Base-by-base conservation (phyloP, 2,888 invertebrate species). In the Meloe dianella region DNA sequence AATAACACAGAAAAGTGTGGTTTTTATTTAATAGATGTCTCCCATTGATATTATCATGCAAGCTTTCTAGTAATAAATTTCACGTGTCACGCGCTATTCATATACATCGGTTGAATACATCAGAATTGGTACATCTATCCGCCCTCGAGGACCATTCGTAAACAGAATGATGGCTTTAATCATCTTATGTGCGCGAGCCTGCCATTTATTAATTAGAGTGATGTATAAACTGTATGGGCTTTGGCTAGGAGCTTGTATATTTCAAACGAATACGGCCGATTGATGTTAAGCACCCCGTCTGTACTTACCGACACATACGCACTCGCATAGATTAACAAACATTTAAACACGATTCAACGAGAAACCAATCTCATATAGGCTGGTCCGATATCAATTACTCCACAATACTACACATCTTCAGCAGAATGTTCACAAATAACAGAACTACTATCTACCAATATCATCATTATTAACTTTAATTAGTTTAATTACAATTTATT, bases 161-260 rank as follows among this genome's bases (percentile, higher is more conserved):
- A 74, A 74, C 74, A 73, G 72, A 76, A 70, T 76, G 75, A 74
- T 75, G 71, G 75, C 75, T 78, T 78, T 77, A 76, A 78, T 78
- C 77, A 77, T 78, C 77, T 79, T 79, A 80, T 80, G 77, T 77
- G 74, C 73, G 75, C 74, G 75, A 78, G 79, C 75, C 78, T 76
- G 79, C 81, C 79, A 81, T 82, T 82, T 82, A 82, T 82, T 83
- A 83, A 83, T 83, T 83, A 83, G 80, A 80, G 78, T 82, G 81
- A 82, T 82, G 81, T 81, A 80, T 79, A 78, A 77, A 79, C 74
- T 78, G 75, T 77, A 78, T 78, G 75, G 76, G 77, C 77, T 73
- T 74, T 78, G 76, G 75, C 74, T 77, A 76, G 77, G 75, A 77
- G 76, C 72, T 76, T 77, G 74, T 75, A 71, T 77, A 74, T 77